Percentiles rank a stretch among this genome's conserved stretches.
Conservation (phyloP, 1,140 invertebrate genomes). For the Mamestra configurata region DNA sequence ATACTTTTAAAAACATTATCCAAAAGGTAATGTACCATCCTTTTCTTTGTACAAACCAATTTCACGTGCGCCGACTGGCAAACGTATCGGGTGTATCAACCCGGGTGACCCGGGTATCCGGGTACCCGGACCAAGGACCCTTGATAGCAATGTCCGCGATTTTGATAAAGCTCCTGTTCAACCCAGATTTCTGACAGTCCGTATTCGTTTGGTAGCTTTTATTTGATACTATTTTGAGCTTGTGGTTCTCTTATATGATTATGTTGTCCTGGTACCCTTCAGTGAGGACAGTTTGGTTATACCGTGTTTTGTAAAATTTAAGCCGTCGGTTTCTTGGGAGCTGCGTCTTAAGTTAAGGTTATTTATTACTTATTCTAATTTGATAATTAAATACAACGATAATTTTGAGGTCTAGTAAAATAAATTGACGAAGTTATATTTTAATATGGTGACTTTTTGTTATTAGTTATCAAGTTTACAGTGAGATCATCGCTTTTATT, state of each 20-base stretch:
- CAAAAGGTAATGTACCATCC: background rate
- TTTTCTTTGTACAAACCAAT: slow-evolving; percentile 31
- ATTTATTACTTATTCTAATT: too few species aligned
- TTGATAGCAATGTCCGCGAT: slow-evolving; percentile 23
- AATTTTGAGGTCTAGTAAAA: too few species aligned
- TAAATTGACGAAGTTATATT: too few species aligned
- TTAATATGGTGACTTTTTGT: too few species aligned
- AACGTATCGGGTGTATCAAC: slow-evolving; percentile 40
- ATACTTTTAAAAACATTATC: slow-evolving; percentile 33
- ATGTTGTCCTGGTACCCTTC: background rate
- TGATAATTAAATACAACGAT: too few species aligned
- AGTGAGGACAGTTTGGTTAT: too few species aligned
- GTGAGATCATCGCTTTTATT: too few species aligned
- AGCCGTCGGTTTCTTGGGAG: too few species aligned
- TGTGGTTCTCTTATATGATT: background rate
- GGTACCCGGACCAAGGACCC: slow-evolving; percentile 6
- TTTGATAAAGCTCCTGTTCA: slow-evolving; percentile 28
- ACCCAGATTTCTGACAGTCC: slow-evolving; percentile 12
- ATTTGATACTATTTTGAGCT: background rate
- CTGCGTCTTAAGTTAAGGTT: too few species aligned
- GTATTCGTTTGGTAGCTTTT: background rate
- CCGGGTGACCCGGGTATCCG: slow-evolving; percentile 29
- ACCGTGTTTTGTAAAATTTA: too few species aligned
- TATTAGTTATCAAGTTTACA: too few species aligned
- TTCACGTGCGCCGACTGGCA: slow-evolving; percentile 18